Base-by-base conservation (phyloP, 2,888 invertebrate species). In the Teleiodes luculella region DNA sequence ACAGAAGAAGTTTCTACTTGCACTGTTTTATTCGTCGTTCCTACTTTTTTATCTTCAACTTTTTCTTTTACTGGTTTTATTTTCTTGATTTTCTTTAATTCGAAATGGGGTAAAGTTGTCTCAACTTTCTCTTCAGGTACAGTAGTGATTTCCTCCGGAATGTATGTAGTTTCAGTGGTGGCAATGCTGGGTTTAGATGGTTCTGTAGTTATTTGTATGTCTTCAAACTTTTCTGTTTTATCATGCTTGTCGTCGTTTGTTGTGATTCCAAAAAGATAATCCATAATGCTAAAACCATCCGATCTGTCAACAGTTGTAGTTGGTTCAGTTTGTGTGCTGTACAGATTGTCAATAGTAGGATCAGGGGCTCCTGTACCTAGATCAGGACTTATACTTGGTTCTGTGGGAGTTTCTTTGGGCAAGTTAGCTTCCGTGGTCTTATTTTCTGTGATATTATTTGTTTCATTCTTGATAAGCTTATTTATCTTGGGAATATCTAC, bases 141-240 rank as follows among this genome's bases (percentile, higher is more conserved):
- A 1, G 74, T 69, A n/a, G 86, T 84, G 24, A 87, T 80, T 72
- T 89, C 89, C 56, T 87, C 88, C 18, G 89, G 89, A 10, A 89
- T 76, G 31, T 78, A 86, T 31, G 74, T 73, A 43, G 64, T 78
- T 67, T 86, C 88, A 24, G 84, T 86, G 11, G 86, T 87, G 14
- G 68, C 63, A 56, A 74, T 58, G 61, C 74, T 80, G 18, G 70
- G 50, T 64, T 75, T 80, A 11, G 61, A 33, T 30, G 58, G 57
- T 53, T 80, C 80, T 7, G 78, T 80, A 3, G 76, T 69, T 28
- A 68, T 65, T 58, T 78, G 72, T 20, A 62, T 57, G 55, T 75
- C 70, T n/a, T 57, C 16, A 43, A 28, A 52, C 55, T 58, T 47
- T 1, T 31, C 31, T 30, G 13, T 0, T 64, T 62, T 63, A 31